Evolutionary conservation across 1,140 invertebrate genomes (phyloP), one percentile per base, ranked within the genome.

Genomic region (Hypothenemus hampei): DNA sequence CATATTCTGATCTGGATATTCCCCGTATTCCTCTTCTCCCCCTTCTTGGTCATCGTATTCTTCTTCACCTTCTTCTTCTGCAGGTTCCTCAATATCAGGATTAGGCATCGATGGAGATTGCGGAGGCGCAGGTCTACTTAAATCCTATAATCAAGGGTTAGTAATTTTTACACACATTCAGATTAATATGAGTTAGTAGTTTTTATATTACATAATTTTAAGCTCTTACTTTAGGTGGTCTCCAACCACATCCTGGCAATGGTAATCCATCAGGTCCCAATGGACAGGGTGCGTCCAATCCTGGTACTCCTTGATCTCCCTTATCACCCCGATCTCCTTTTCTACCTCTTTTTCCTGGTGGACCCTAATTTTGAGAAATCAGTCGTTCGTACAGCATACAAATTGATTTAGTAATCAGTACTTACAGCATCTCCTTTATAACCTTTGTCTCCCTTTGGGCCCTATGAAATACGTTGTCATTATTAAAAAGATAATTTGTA

Each of bases 241-340:
- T 82, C 91, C 90, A 95, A 56, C 91, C 93, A 77, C 94, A 98
- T 59, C 93, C 93, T 20, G 91, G 88, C 62, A 97, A 73, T 51
- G 94, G 94, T 63, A 97, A 78, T 53, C 95, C 95, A 74, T 97
- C 93, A 13, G 85, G 80, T 40, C 93, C 95, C 40, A 96, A 76
- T 48, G 95, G 95, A 80, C 95, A 98, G 1, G 95, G 95, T 26
- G 95, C 95, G 74, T 98, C 95, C 57, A 98, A 74, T 52, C 95
- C 95, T 11, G 94, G 94, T 58, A 96, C 91, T 62, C 93, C 93
- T 75, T 94, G 91, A 67, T 96, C 93, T 47, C 93, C 93, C 76
- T 93, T 93, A 65, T 88, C 83, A 46, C 93, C 93, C 68, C 85
- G 85, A 69, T 93, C 89, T 49, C 94, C 94, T 75, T 89, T 90